Evolutionary conservation across 2,113 vertebrate species (phyloP).

Genomic region (Ctenomys sociabilis): DNA sequence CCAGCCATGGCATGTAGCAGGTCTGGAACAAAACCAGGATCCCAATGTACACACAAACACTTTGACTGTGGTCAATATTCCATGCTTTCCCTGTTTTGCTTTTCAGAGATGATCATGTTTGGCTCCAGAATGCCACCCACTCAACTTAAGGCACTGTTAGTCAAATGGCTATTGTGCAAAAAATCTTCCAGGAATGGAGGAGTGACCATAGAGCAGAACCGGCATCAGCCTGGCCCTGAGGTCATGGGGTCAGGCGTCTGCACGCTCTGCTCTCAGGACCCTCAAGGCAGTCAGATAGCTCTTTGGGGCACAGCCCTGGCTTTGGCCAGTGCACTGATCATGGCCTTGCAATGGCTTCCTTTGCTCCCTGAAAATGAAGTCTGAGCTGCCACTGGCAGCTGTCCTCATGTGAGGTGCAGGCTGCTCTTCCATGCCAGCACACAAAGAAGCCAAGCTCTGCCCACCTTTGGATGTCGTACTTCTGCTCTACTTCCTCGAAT

Average conservation of each 20-base stretch:
- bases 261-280: neutral
- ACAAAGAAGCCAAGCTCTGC: neutral
- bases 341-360: neutral
- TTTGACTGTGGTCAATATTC: slow-evolving; percentile 26
- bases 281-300: too few species aligned
- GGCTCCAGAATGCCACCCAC: neutral
- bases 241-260: neutral
- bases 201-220: neutral
- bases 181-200: neutral
- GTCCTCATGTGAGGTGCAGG: neutral
- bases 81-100: slow-evolving; percentile 47
- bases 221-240: neutral
- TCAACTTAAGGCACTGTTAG: neutral
- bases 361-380: neutral
- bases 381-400: neutral
- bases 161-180: neutral
- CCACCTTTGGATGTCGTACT: neutral
- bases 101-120: slow-evolving; percentile 48
- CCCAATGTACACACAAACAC: neutral
- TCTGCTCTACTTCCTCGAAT: neutral
- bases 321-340: neutral
- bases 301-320: neutral
- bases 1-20: neutral
- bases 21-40: slow-evolving; percentile 23
- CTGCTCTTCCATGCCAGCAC: neutral